phyloP scores from a whole-genome alignment of 2,888 invertebrate genomes.

The Latheticus oryzae region DNA sequence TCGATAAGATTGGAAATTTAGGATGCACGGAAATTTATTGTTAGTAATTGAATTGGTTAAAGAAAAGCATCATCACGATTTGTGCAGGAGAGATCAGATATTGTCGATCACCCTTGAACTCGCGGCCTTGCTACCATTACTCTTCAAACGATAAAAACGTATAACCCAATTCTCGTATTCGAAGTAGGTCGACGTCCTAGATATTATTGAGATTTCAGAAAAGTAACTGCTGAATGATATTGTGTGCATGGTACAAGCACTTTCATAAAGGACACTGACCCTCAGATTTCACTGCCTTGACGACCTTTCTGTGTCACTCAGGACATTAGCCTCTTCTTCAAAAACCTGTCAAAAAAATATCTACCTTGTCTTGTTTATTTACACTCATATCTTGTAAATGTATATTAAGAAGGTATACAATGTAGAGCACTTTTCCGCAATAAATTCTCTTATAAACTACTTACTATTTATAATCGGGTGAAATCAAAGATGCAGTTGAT shows the following conservation, averaged over 20 bases:
- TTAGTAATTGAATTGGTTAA: neutral
- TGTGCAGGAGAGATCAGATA: slow-evolving; percentile 26
- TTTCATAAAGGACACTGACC: slow-evolving; percentile 58
- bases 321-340: slow-evolving; percentile 49
- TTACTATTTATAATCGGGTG: slow-evolving; percentile 59
- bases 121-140: slow-evolving; percentile 49
- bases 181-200: slow-evolving; percentile 55
- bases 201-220: slow-evolving; percentile 49
- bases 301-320: slow-evolving; percentile 59
- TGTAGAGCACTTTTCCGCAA: slow-evolving; percentile 58
- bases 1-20: too few species aligned
- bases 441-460: slow-evolving; percentile 55
- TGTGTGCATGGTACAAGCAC: slow-evolving; percentile 42
- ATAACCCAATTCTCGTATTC: slow-evolving; percentile 57
- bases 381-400: too few species aligned
- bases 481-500: slow-evolving; percentile 54
- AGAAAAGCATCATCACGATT: slow-evolving; percentile 17
- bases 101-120: slow-evolving; percentile 48
- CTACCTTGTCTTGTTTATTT: slow-evolving; percentile 19
- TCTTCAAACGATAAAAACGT: slow-evolving; percentile 51
- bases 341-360: slow-evolving; percentile 11
- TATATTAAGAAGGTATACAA: slow-evolving; percentile 33
- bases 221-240: slow-evolving; percentile 50
- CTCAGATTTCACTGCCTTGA: slow-evolving; percentile 57
- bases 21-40: too few species aligned